Evolutionary conservation across 2,888 invertebrate species (phyloP).

Genomic region (Punctoribates punctum): DNA sequence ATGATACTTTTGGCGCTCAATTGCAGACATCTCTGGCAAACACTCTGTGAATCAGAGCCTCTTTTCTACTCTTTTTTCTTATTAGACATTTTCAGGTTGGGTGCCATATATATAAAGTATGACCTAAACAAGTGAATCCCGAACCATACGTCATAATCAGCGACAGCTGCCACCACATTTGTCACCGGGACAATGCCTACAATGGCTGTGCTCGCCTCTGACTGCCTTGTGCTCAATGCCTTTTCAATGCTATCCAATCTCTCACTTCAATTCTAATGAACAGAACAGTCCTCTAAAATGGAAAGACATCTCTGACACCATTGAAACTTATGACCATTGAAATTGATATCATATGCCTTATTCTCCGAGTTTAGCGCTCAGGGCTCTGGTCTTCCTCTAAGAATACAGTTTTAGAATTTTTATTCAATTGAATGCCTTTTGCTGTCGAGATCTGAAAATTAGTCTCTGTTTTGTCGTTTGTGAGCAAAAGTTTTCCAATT

Average conservation of each 20-base stretch:
- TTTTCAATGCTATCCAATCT: constrained; percentile 7
- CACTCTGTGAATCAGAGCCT: neutral
- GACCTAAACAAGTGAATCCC: constrained; percentile 29
- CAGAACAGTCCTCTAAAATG: constrained; percentile 16
- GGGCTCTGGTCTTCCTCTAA: neutral
- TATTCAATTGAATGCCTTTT: neutral
- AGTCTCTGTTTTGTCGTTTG: neutral
- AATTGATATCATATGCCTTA: neutral
- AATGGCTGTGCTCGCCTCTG: neutral
- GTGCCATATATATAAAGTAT: constrained; percentile 16
- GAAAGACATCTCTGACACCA: neutral
- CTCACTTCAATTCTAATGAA: constrained; percentile 26
- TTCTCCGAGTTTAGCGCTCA: neutral
- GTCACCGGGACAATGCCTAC: constrained; percentile 24
- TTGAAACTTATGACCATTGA: constrained; percentile 1
- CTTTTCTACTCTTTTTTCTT: constrained; percentile 1
- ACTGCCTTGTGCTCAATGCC: neutral
- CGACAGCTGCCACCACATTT: constrained; percentile 25
- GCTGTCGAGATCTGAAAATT: neutral
- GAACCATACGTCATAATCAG: constrained; percentile 30
- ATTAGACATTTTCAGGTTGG: constrained; percentile 6
- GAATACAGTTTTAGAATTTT: neutral
- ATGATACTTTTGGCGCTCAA: constrained; percentile 29
- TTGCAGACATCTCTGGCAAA: neutral
- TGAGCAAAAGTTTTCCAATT: constrained; percentile 1